Base-by-base conservation (phyloP, 1,140 invertebrate genomes). In the Drosophila funebris region DNA sequence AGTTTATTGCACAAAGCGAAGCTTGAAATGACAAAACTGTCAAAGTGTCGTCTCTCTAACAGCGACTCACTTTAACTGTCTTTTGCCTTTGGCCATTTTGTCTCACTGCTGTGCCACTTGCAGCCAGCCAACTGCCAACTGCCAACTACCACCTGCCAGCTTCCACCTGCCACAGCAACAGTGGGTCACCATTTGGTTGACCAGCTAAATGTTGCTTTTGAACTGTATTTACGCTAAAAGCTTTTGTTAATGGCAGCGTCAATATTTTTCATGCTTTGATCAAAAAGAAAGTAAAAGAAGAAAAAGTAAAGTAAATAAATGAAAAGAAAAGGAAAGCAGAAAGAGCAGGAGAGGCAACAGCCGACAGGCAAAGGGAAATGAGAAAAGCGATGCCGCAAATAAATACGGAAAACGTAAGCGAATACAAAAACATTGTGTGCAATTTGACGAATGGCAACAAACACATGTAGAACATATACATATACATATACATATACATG, bases 231-330 rank as follows among this genome's bases (percentile, higher is more conserved):
- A 54, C 70, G 73, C 73, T 85, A 85, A 85, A 85, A 85, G 81
- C 81, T 85, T 85, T 85, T 85, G 78, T 75, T 85, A 85, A 85
- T 85, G 78, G 78, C 46, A 58, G 70, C 82, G 78, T 85, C 78
- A 87, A 85, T 85, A 87, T 82, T 72, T 78, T 68, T 33, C 77
- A 43, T 61, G 66, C 71, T 75, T 82, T 82, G 78, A 82, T 83
- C 41, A 48, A 63, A 82, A 33, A 20, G 9, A 5, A 33, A 31
- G 14, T 16, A 48, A 46, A 71, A 75, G 56, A 48, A 36, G 18
- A 63, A 58, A 68, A 20, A 6, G 4, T 14, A 8, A 9, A 29
- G 8, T 61, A 11, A 8, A 53, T 20, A 14, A 6, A 5, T 46
- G 54, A 20, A 16, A 41, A 33, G 50, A 61, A 73, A 61, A 53